Base-by-base conservation (phyloP, 2,113 vertebrate species). In the Gymnarchus niloticus region DNA sequence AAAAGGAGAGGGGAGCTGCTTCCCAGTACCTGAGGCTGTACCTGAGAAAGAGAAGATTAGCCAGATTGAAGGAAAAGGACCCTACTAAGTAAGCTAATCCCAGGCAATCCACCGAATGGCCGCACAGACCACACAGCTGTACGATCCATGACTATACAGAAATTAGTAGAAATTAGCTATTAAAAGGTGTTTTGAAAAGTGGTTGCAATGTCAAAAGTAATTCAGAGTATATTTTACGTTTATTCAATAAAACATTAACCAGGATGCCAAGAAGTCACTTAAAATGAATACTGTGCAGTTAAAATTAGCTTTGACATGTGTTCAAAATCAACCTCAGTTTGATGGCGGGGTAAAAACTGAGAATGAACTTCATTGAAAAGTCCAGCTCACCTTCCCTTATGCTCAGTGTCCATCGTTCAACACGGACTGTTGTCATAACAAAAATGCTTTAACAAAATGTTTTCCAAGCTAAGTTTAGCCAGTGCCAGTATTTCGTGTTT, bases 401-500 rank as follows among this genome's bases (percentile, higher is more conserved):
- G 28, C 19, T 81, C 51, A 33, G 46, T 25, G 56, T 3, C 37
- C 77, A 65, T 52, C 48, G 25, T 9, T 52, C 54, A 25, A 69
- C 9, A 52, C 28, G 19, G 49, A 52, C 59, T 49, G 41, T 46
- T 56, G 89, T 91, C 88, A 92, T 90, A 83, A 83, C 25, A 88
- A 89, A 93, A 89, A 91, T 90, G 87, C 90, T 89, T 91, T 89
- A 91, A 91, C 88, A 91, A 91, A 88, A 52, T 41, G 77, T 54
- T 76, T 90, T 87, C 59, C 44, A 57, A 83, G 90, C 92, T 91
- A 93, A 92, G 69, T 93, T 93, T 93, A 94, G 92, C 84, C 77
- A 84, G 73, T 86, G 76, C 86, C 89, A 87, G 88, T 89, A 91
- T 93, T 93, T 94, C 89, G 91, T 94, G 92, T 95, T 94, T 94